These are phyloP conservation scores for Cerceris ruficornis DNA, from an alignment of 2,888 invertebrate species.

Conservation along the genomic window DNA sequence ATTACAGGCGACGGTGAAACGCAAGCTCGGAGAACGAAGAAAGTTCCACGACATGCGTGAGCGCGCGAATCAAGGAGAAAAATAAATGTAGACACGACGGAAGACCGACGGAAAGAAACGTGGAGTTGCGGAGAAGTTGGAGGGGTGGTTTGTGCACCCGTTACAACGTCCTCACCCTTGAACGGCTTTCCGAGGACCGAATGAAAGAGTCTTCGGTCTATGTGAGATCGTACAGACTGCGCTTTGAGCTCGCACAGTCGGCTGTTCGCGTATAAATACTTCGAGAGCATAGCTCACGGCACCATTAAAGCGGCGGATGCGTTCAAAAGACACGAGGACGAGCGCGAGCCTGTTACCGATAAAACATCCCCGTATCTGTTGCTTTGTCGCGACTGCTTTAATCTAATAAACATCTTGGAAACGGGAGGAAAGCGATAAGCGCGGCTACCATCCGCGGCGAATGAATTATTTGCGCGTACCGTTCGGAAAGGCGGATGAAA, in stretches of 20 bases:
- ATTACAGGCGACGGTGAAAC: constrained; percentile 55
- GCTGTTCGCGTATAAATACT: constrained; percentile 50
- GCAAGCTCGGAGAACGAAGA: constrained; percentile 16
- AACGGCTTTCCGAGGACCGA: constrained; percentile 51
- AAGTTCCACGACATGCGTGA: constrained; percentile 41
- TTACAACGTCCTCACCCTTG: constrained; percentile 50
- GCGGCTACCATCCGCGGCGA: background rate
- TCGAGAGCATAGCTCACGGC: constrained; percentile 29
- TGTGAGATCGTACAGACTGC: constrained; percentile 30
- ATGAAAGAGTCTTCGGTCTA: constrained; percentile 42
- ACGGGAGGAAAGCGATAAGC: background rate
- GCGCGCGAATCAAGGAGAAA: constrained; percentile 31
- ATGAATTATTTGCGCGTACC: constrained; percentile 1
- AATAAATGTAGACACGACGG: constrained; percentile 36
- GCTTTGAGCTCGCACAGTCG: constrained; percentile 44
- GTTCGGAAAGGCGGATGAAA: no score
- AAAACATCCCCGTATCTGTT: constrained; percentile 42
- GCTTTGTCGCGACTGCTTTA: constrained; percentile 37
- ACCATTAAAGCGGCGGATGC: constrained; percentile 35
- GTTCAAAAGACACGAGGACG: constrained; percentile 36
- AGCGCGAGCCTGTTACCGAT: constrained; percentile 40
- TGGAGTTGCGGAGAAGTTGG: background rate
- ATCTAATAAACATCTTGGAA: constrained; percentile 39
- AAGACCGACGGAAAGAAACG: constrained; percentile 17
- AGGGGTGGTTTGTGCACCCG: constrained; percentile 47